Conservation (phyloP, 2,113 vertebrate species). For the Alligator sinensis region DNA sequence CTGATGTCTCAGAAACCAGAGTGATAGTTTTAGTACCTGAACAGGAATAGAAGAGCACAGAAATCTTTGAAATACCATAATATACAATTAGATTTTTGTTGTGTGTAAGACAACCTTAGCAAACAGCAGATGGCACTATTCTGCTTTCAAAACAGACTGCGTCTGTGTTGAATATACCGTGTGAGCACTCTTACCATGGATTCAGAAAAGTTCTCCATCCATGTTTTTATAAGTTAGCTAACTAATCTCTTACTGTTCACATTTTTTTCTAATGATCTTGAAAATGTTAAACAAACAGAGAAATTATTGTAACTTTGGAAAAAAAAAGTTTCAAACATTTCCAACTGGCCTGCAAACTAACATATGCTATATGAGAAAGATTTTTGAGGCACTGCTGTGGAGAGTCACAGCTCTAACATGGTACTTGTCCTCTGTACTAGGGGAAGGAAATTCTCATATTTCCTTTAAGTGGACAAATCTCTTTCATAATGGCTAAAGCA, state of each 20-base stretch:
- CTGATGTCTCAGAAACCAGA: neutral
- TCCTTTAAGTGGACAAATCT: neutral
- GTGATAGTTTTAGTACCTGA: neutral
- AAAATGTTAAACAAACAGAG: constrained; percentile 29
- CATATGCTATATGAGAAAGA: neutral
- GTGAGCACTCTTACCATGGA: neutral
- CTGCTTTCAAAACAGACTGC: constrained; percentile 37
- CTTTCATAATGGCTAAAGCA: neutral
- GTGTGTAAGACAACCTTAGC: neutral
- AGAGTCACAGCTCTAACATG: neutral
- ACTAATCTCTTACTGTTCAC: neutral
- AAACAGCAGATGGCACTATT: constrained; percentile 77
- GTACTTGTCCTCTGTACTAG: neutral
- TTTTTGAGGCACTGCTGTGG: neutral
- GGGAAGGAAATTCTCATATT: neutral
- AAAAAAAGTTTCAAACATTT: neutral
- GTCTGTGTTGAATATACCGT: neutral
- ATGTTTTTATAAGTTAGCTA: constrained; percentile 5
- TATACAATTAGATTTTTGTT: accelerated
- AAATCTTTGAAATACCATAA: accelerated
- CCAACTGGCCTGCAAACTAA: neutral
- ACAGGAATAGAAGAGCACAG: accelerated
- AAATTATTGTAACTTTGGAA: constrained; percentile 28
- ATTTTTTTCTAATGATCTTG: constrained; percentile 23
- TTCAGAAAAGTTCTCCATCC: constrained; percentile 3